phyloP scores from a whole-genome alignment of 53 echinoderm and acorn worm genomes.

The Henricia sp. region DNA sequence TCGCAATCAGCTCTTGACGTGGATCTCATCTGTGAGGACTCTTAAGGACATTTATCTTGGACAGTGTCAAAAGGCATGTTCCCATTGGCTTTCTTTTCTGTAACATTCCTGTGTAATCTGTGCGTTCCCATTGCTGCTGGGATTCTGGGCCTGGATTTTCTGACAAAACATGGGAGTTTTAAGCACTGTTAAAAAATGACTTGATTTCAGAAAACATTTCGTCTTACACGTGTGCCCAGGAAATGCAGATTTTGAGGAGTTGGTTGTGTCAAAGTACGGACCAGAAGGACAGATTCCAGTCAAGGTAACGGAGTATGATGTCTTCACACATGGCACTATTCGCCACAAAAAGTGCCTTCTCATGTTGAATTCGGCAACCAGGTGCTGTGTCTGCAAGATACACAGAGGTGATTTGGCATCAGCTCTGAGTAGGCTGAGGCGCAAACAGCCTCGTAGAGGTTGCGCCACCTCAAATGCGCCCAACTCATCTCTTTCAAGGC shows the following conservation, averaged over 20 bases:
- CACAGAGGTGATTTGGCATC: constrained; percentile 1
- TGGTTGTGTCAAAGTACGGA: neutral
- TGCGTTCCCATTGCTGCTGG: too few relatives aligned
- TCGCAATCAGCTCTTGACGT: too few relatives aligned
- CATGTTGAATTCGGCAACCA: neutral
- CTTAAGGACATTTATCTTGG: too few relatives aligned
- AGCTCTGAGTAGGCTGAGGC: neutral
- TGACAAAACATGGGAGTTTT: too few relatives aligned
- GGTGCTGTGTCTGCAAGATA: constrained; percentile 8
- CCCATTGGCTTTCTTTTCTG: too few relatives aligned
- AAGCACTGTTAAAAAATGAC: too few relatives aligned
- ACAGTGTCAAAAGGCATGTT: too few relatives aligned
- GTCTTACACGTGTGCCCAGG: neutral
- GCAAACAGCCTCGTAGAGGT: neutral
- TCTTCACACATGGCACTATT: neutral
- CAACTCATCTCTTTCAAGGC: neutral
- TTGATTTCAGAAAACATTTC: constrained; percentile 1
- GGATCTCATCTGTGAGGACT: too few relatives aligned
- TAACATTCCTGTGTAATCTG: too few relatives aligned
- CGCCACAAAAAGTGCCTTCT: constrained; percentile 11
- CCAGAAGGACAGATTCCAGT: neutral
- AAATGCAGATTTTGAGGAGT: constrained; percentile 24
- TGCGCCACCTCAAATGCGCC: constrained; percentile 1
- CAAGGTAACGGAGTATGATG: neutral
- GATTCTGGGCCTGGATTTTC: too few relatives aligned